phyloP scores from a whole-genome alignment of 2,797 vertebrate species.

The Trematomus bernacchii region DNA sequence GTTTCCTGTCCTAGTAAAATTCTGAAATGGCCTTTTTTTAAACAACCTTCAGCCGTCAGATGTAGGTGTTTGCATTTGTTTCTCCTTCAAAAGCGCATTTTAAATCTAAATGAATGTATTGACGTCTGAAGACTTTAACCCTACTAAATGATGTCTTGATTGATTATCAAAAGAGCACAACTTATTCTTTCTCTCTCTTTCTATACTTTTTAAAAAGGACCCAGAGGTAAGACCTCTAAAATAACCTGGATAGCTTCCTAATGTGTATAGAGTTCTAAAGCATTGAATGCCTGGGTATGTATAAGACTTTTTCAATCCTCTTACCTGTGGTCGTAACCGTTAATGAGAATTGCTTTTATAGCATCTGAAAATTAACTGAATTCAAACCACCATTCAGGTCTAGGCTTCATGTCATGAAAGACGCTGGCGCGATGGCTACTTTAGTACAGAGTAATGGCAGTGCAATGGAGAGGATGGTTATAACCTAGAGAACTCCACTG shows the following conservation, averaged over 20 bases:
- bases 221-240: slow-evolving; percentile 92
- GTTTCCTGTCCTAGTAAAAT: slow-evolving; percentile 90
- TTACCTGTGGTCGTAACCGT: slow-evolving; percentile 88
- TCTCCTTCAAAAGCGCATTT: slow-evolving; percentile 85
- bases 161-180: slow-evolving; percentile 88
- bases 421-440: slow-evolving; percentile 91
- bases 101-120: slow-evolving; percentile 91
- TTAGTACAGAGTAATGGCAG: slow-evolving; percentile 98
- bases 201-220: slow-evolving; percentile 92
- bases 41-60: slow-evolving; percentile 89
- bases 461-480: slow-evolving; percentile 97
- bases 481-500: slow-evolving; percentile 96
- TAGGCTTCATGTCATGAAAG: slow-evolving; percentile 93
- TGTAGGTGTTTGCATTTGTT: slow-evolving; percentile 89
- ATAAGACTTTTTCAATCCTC: slow-evolving; percentile 90
- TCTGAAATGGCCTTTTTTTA: slow-evolving; percentile 90
- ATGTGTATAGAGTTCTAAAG: slow-evolving; percentile 90
- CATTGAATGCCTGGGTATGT: slow-evolving; percentile 90
- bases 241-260: slow-evolving; percentile 90
- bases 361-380: slow-evolving; percentile 91
- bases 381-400: slow-evolving; percentile 94
- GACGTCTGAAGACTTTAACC: slow-evolving; percentile 86
- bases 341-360: slow-evolving; percentile 87
- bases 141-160: slow-evolving; percentile 89
- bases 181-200: slow-evolving; percentile 91